A percentile compares a stretch with the other conserved stretches of the same genome.
phyloP scores from a whole-genome alignment of 2,888 invertebrate species.

The Drosophila suboccidentalis region DNA sequence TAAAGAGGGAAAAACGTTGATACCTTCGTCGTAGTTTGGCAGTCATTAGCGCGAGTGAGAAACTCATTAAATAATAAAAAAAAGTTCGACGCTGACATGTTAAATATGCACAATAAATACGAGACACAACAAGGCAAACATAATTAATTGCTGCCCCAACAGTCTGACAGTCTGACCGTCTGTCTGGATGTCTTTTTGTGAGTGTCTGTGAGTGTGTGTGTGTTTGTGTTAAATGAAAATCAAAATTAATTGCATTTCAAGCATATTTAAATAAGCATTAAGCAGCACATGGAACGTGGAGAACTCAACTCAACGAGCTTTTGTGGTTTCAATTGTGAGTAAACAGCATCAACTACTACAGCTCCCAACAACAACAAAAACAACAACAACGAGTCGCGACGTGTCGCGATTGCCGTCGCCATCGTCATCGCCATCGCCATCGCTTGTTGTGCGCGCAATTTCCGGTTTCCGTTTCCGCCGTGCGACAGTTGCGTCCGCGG shows the following conservation, averaged over 20 bases:
- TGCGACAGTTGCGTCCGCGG: conserved; percentile 47
- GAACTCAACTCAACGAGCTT: conserved; percentile 39
- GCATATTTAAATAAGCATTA: conserved; percentile 71
- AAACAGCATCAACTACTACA: conserved; percentile 53
- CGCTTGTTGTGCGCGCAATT: conserved; percentile 79
- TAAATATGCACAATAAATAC: conserved; percentile 60
- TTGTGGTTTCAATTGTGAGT: conserved; percentile 63
- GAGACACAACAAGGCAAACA: conserved; percentile 66
- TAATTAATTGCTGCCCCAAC: conserved; percentile 61
- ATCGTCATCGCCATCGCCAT: conserved; percentile 21
- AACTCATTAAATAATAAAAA: conserved; percentile 55
- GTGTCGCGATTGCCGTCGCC: conserved; percentile 6
- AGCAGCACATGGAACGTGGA: conserved; percentile 27
- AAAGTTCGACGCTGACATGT: conserved; percentile 53
- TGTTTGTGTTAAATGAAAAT: conserved; percentile 54
- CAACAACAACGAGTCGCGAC: conserved; percentile 25
- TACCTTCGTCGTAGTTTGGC: conserved; percentile 16
- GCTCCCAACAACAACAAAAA: conserved; percentile 1
- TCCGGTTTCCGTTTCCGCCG: conserved; percentile 74
- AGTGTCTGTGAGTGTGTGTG: neutral
- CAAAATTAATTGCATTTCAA: conserved; percentile 77
- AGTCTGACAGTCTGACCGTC: neutral
- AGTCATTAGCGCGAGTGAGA: conserved; percentile 21
- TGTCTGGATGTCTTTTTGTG: conserved; percentile 11
- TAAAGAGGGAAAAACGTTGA: conserved; percentile 11